Conservation (phyloP, 2,888 invertebrate genomes). For the Tillus elongatus region DNA sequence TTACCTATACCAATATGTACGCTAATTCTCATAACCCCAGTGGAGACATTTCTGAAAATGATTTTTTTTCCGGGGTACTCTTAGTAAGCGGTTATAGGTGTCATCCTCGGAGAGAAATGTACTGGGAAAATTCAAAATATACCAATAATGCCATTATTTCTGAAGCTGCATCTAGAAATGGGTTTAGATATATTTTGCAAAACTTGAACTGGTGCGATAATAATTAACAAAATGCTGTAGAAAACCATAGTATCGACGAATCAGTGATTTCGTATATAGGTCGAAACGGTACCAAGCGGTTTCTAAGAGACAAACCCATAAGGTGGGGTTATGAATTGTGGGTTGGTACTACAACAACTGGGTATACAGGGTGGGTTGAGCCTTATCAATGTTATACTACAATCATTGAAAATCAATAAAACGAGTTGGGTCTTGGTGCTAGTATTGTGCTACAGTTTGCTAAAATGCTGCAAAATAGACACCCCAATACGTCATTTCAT, state of each 20-base stretch:
- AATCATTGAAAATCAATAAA: constrained; percentile 13
- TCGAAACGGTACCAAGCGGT: constrained; percentile 24
- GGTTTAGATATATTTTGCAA: neutral
- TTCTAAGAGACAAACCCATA: constrained; percentile 24
- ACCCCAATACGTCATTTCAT: constrained; percentile 8
- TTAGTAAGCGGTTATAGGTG: no score
- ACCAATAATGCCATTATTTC: neutral
- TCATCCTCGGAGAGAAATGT: no score
- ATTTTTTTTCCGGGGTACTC: no score
- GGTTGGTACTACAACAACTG: constrained; percentile 14
- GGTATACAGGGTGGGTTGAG: constrained; percentile 20
- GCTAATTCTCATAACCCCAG: no score
- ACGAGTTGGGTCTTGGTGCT: constrained; percentile 16
- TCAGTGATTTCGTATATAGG: constrained; percentile 20
- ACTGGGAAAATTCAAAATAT: neutral
- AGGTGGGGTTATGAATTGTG: constrained; percentile 19
- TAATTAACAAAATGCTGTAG: no score
- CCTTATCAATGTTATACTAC: constrained; percentile 19
- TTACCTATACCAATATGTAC: no score
- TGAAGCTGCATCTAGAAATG: neutral
- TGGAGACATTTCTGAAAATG: no score
- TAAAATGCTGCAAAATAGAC: constrained; percentile 10
- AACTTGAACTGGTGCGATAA: constrained; percentile 1
- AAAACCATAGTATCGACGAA: constrained; percentile 19
- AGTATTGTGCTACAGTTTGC: constrained; percentile 16